These are phyloP conservation scores for Lophius americanus DNA, from an alignment of 2,797 vertebrate genomes.

Conservation along the genomic window DNA sequence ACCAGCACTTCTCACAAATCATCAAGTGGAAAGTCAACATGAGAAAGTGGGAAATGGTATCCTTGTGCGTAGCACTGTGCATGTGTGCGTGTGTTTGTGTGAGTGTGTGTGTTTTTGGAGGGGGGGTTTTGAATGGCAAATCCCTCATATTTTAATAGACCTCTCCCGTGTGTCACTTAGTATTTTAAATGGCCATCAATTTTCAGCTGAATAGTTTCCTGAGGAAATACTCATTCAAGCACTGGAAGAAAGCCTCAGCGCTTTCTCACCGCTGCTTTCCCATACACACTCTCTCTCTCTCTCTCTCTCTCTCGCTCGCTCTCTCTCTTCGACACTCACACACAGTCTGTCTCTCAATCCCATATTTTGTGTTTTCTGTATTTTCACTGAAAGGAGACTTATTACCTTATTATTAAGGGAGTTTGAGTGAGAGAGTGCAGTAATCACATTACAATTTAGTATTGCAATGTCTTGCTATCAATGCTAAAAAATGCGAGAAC, in stretches of 20 bases:
- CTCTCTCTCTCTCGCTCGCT: slow-evolving; percentile 35
- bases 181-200: slow-evolving; percentile 68
- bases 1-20: slow-evolving; percentile 51
- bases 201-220: slow-evolving; percentile 75
- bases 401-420: background rate
- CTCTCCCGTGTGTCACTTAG: slow-evolving; percentile 61
- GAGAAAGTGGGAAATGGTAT: slow-evolving; percentile 34
- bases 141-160: slow-evolving; percentile 51
- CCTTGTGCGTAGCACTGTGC: slow-evolving; percentile 19
- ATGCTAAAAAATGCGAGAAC: no score
- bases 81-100: slow-evolving; percentile 24
- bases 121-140: slow-evolving; percentile 41
- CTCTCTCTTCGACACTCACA: background rate
- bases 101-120: slow-evolving; percentile 21
- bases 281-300: slow-evolving; percentile 15
- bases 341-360: background rate
- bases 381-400: slow-evolving; percentile 1
- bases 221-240: slow-evolving; percentile 70
- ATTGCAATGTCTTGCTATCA: no score
- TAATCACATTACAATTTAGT: no score
- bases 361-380: background rate
- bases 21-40: slow-evolving; percentile 37
- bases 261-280: slow-evolving; percentile 47
- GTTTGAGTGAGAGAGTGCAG: no score
- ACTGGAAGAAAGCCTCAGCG: slow-evolving; percentile 51